Percentiles rank a stretch among this genome's conserved stretches.
Evolutionary conservation across 2,888 invertebrate genomes (phyloP).

Genomic region (Tetragonula carbonaria): DNA sequence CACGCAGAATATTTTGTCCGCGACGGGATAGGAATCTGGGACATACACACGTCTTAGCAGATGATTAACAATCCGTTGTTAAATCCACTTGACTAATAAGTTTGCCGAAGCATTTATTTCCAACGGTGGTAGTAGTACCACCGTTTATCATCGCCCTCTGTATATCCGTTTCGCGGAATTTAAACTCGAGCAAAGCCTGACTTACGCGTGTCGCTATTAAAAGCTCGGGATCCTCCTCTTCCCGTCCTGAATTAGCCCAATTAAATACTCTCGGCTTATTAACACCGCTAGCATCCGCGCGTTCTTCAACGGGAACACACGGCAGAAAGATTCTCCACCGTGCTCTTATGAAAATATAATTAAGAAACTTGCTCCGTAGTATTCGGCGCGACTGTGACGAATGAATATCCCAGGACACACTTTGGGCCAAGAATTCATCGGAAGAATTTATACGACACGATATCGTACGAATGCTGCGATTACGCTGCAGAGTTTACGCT

Average conservation of each 20-base stretch:
- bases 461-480: background rate
- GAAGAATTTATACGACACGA: background rate
- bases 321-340: background rate
- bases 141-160: constrained; percentile 19
- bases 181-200: background rate
- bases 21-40: background rate
- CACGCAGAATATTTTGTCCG: background rate
- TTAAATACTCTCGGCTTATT: constrained; percentile 21
- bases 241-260: background rate
- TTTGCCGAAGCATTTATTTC: constrained; percentile 22
- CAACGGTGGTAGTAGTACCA: background rate
- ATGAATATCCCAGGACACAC: background rate
- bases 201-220: constrained; percentile 1
- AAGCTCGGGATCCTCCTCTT: constrained; percentile 5
- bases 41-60: background rate
- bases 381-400: background rate
- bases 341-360: constrained; percentile 1
- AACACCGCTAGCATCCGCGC: background rate
- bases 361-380: background rate
- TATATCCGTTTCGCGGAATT: constrained; percentile 9
- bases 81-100: constrained; percentile 20
- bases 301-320: background rate
- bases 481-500: too few relatives aligned
- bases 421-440: background rate
- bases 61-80: constrained; percentile 9